These are phyloP conservation scores for Carpatolechia fugitivella DNA, from an alignment of 2,888 invertebrate species.

Conservation along the genomic window DNA sequence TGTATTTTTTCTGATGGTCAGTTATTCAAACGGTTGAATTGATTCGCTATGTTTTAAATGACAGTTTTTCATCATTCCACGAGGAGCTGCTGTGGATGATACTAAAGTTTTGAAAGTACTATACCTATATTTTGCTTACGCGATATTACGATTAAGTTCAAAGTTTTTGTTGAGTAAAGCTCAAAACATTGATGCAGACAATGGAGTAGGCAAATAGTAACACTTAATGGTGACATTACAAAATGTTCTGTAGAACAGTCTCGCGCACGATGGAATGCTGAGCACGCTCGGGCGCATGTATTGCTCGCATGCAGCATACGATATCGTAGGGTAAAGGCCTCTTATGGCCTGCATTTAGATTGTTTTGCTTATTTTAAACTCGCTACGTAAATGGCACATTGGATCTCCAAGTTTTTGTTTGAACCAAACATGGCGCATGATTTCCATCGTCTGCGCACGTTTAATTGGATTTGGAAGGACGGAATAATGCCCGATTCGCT, in stretches of 20 bases:
- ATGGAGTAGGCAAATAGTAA: no score
- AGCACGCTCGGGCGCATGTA: slow-evolving; percentile 62
- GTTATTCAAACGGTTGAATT: no score
- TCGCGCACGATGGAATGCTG: slow-evolving; percentile 45
- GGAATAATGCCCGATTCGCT: background rate
- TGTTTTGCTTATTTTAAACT: slow-evolving; percentile 58
- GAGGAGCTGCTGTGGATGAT: no score
- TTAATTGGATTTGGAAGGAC: slow-evolving; percentile 6
- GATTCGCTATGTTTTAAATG: no score
- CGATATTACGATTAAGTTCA: no score
- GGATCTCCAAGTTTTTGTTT: slow-evolving; percentile 10
- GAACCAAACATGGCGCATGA: background rate
- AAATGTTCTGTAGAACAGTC: background rate
- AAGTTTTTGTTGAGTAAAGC: no score
- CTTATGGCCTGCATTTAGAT: slow-evolving; percentile 61
- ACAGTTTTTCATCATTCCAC: no score
- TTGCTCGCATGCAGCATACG: slow-evolving; percentile 51
- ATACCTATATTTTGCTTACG: no score
- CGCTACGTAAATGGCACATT: slow-evolving; percentile 26
- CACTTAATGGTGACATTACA: background rate
- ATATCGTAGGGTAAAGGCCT: slow-evolving; percentile 49
- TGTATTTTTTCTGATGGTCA: background rate
- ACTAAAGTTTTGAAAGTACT: no score
- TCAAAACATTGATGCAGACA: no score
- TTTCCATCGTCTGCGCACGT: background rate